phyloP scores from a whole-genome alignment of 92 coral and sea anemone species.

The Zoanthus sociatus region DNA sequence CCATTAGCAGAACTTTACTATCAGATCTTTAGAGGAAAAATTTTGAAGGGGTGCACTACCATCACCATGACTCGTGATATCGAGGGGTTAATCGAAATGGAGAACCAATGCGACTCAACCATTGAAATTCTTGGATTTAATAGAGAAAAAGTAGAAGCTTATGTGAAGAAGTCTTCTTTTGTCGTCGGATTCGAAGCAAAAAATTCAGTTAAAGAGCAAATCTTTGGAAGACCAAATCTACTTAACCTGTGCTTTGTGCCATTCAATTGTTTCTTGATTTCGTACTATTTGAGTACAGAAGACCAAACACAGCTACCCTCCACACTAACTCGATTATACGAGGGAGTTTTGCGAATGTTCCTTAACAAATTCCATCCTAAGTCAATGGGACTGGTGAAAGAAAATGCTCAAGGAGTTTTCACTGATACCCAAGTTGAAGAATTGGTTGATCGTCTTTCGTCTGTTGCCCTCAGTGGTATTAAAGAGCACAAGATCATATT shows the following conservation, averaged over 20 bases:
- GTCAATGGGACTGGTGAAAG: conserved; percentile 34
- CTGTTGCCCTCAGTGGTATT: conserved; percentile 31
- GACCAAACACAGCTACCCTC: conserved; percentile 43
- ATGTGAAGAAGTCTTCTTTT: conserved; percentile 30
- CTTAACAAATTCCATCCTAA: conserved; percentile 43
- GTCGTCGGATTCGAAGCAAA: conserved; percentile 15
- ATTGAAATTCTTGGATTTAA: conserved; percentile 34
- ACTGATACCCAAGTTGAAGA: conserved; percentile 38
- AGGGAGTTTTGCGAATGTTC: conserved; percentile 42
- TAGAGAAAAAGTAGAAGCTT: conserved; percentile 28
- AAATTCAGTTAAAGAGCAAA: background rate
- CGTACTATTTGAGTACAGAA: conserved; percentile 42
- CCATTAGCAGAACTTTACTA: conserved; percentile 40
- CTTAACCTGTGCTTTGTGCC: conserved; percentile 40
- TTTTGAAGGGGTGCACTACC: conserved; percentile 34
- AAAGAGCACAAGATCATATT: conserved; percentile 44
- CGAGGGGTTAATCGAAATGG: conserved; percentile 33
- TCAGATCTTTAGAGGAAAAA: conserved; percentile 40
- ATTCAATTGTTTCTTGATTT: conserved; percentile 46
- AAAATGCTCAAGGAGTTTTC: conserved; percentile 25
- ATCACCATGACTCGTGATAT: conserved; percentile 37
- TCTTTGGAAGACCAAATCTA: conserved; percentile 35
- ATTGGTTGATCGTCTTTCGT: conserved; percentile 23
- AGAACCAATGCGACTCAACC: conserved; percentile 14
- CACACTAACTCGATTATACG: conserved; percentile 32